phyloP scores from a whole-genome alignment of 2,888 invertebrate genomes.

The Idaea dimidiata region DNA sequence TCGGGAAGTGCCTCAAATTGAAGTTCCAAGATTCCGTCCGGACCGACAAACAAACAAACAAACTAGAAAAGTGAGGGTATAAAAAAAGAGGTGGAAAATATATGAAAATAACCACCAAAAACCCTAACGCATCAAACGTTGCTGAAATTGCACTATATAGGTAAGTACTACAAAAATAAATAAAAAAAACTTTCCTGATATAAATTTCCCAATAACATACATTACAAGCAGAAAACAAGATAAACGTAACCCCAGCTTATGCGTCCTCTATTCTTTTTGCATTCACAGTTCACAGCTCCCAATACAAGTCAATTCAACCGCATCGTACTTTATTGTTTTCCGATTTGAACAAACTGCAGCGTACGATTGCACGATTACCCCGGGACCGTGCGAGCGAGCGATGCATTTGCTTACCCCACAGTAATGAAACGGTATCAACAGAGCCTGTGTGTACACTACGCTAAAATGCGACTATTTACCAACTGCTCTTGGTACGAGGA shows the following conservation, averaged over 20 bases:
- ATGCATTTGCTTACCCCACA: slow-evolving; percentile 49
- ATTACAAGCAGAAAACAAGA: neutral
- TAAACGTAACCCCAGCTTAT: neutral
- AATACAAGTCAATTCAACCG: slow-evolving; percentile 5
- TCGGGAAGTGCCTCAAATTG: no score
- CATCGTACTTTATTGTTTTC: slow-evolving; percentile 40
- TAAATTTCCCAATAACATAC: neutral
- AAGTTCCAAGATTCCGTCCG: no score
- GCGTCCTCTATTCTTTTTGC: slow-evolving; percentile 2
- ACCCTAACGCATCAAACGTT: no score
- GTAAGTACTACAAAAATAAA: neutral
- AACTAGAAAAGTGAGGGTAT: no score
- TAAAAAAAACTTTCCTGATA: neutral
- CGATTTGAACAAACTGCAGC: slow-evolving; percentile 34
- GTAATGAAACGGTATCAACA: slow-evolving; percentile 45
- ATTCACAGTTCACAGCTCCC: slow-evolving; percentile 3
- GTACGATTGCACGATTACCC: slow-evolving; percentile 37
- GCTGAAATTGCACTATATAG: no score
- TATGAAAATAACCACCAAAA: no score
- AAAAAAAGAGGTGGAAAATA: no score
- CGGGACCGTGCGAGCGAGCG: slow-evolving; percentile 30
- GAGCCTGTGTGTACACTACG: slow-evolving; percentile 27
- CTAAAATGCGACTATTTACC: slow-evolving; percentile 46
- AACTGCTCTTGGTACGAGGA: slow-evolving; percentile 29
- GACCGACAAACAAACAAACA: no score